Base-by-base conservation (phyloP, 2,888 invertebrate genomes). In the Aleiodes testaceus region DNA sequence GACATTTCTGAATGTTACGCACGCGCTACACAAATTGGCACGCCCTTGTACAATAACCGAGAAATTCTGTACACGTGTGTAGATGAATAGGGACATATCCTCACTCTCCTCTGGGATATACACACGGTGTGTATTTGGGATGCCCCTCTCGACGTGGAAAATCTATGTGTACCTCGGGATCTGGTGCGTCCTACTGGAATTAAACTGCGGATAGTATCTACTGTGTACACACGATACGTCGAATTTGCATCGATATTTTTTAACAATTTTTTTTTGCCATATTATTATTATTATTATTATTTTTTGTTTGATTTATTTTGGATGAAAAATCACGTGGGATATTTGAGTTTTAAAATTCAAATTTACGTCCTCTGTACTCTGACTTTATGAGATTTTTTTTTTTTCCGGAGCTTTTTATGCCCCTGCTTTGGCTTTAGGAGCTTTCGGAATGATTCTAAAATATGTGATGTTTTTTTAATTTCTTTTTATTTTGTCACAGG, bases 211-310 rank as follows among this genome's bases (percentile, higher is more conserved):
- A 52, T 66, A 71, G 22, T 36, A 64, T 67, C 30, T 47, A 22
- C 20, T 47, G 11, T 61, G 45, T 26, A 26, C 26, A 26, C 64
- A 50, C 61, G 66, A 70, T 70, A 70, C 50, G 66, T 63, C 63
- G 52, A 71, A 67, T 71, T 67, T 71, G 71, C 71, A 71, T 71
- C 50, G 61, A 50, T 42, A 44, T 55, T 70, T 63, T 71, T 63
- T 30, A 64, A 26, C 26, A 5, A 26, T 26, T 26, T 2, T 26
- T 26, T 26, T 65, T 44, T 70, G 26, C 14, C 30, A 16, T 36
- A 45, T 49, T 49, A n/a, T 42, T 66, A 45, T 42, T 45, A 61
- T 70, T 63, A 66, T 66, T 49, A 61, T 70, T 65, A 70, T 66
- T 47, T 16, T 30, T 26, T 26, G 26, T 26, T 26, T 26, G 3